Evolutionary conservation across 2,888 invertebrate genomes (phyloP), one percentile per base, ranked within the genome.

Genomic region (Cerastis rubricosa): DNA sequence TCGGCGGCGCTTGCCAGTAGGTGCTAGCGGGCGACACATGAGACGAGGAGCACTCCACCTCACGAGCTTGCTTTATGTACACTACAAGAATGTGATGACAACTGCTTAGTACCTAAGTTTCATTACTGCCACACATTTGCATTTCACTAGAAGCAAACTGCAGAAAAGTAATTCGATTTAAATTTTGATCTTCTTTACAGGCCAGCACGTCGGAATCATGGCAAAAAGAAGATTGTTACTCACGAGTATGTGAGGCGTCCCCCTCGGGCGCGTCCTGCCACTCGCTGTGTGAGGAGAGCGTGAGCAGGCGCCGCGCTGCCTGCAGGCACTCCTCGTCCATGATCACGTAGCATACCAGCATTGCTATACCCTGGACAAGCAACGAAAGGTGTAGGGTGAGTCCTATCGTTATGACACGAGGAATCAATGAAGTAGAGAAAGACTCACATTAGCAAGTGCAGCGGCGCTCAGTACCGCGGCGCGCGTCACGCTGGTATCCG

Each of bases 31-130:
- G 94, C 0, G 95, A 94, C 59, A 91, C 93, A n/a, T 93, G 95
- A 3, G 95, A 94, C 29, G 94, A 94, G 4, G 93, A 92, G 3
- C 91, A 92, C 76, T 95, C 98, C 69, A 97, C 97, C 85, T 98
- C 97, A 6, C 97, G 97, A 1, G 97, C 97, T 94, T 97, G 97
- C 89, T 97, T 98, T 79, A 98, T 97, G 92, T 94, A 94, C 83
- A 96, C 96, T 96, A 91, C 9, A 40, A 76, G 35, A 77, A 77
- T 45, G 29, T 19, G 8, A 51, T 61, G 17, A 43, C 4, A 54
- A 29, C 8, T 17, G 29, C 63, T 43, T 17, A 54, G 5, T 8
- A 43, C 1, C 11, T 25, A 43, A 3, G 17, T 25, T 35, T 6
- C 22, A 43, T 11, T 22, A 49, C 1, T 19, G 9, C 40, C 1